Conservation (phyloP, 2,113 vertebrate genomes). For the Caloenas nicobarica region DNA sequence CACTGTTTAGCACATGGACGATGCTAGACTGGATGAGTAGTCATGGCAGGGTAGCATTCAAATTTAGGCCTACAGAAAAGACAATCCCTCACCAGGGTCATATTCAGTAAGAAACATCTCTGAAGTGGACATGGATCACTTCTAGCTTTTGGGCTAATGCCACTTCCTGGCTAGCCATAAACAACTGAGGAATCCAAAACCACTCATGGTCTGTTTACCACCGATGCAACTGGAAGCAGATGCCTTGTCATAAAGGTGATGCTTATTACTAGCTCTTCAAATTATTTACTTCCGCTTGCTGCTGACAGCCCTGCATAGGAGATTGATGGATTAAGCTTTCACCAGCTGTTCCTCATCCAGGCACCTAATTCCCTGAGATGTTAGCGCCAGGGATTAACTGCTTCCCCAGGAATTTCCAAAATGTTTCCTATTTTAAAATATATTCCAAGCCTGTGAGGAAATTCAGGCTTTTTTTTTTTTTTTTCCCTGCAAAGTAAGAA, state of each 20-base stretch:
- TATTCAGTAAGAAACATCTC: background rate
- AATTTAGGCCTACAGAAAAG: background rate
- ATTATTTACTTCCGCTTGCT: background rate
- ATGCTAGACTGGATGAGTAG: background rate
- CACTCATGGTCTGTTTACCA: background rate
- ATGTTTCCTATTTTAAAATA: background rate
- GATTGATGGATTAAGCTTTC: conserved; percentile 20
- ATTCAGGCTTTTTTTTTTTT: background rate
- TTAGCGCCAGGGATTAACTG: background rate
- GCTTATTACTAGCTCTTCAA: background rate
- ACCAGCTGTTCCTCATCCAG: background rate
- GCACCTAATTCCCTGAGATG: background rate
- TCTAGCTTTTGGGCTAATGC: background rate
- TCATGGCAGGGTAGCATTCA: background rate
- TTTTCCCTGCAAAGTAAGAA: background rate
- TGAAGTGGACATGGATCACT: background rate
- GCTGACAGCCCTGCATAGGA: background rate
- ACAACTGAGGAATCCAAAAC: background rate
- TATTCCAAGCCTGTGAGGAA: background rate
- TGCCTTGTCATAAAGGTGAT: background rate
- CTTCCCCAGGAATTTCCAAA: background rate
- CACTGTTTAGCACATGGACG: background rate
- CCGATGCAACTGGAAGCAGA: background rate
- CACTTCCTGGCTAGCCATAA: background rate
- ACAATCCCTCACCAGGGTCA: background rate